phyloP scores from a whole-genome alignment of 1,140 invertebrate species.

The Campodea augens region DNA sequence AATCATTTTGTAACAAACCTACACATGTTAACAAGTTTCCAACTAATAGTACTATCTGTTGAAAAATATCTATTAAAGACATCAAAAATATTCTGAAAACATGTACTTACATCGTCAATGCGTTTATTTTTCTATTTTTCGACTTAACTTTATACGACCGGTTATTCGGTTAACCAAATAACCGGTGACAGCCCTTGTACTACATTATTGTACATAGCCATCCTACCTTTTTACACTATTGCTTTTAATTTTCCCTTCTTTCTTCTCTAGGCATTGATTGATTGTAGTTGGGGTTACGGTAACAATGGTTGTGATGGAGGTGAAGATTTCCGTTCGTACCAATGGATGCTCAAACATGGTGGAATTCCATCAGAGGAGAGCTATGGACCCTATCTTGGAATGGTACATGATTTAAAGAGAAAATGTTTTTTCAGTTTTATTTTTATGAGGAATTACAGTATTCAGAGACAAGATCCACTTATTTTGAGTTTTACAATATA shows the following conservation, averaged over 20 bases:
- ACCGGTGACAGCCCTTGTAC: too few relatives aligned
- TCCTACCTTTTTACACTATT: not conserved
- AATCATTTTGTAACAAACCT: too few relatives aligned
- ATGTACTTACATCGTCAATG: too few relatives aligned
- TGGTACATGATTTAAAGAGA: constrained; percentile 29
- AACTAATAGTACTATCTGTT: too few relatives aligned
- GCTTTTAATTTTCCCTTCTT: constrained; percentile 7
- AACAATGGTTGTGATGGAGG: constrained; percentile 96
- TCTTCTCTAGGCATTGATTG: constrained; percentile 52
- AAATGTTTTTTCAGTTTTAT: not conserved
- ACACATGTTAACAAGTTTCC: too few relatives aligned
- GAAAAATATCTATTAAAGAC: too few relatives aligned
- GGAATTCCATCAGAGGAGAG: constrained; percentile 72
- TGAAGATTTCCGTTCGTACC: constrained; percentile 75
- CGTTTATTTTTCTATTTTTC: too few relatives aligned
- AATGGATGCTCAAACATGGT: constrained; percentile 81
- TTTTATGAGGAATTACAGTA: not conserved
- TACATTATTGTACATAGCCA: not conserved
- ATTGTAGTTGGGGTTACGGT: constrained; percentile 89
- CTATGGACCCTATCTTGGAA: constrained; percentile 76
- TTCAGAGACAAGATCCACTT: not conserved
- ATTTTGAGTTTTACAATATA: not conserved
- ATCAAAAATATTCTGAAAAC: too few relatives aligned
- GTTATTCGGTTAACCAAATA: too few relatives aligned
- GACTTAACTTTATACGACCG: too few relatives aligned